Percentiles rank a stretch among this genome's conserved stretches.
phyloP scores from a whole-genome alignment of 2,113 vertebrate species.

The Pangasianodon gigas region DNA sequence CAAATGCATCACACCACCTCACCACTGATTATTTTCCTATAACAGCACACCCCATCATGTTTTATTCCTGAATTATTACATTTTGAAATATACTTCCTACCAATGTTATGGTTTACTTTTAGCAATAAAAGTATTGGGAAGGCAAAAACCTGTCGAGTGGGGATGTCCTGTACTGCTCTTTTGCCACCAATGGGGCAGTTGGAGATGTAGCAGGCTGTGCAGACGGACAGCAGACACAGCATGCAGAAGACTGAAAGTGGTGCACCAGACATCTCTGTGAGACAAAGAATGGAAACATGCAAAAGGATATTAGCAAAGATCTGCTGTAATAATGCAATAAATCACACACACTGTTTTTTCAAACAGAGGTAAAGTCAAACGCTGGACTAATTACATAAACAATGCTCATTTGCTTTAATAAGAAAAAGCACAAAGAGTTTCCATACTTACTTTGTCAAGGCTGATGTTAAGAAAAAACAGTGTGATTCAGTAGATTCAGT shows the following conservation, averaged over 20 bases:
- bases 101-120: not conserved
- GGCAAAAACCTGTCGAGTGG: slow-evolving; percentile 73
- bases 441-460: slow-evolving; percentile 48
- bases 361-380: not conserved
- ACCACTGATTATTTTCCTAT: not conserved
- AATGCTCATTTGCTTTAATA: not conserved
- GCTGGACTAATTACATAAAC: not conserved
- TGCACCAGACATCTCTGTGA: slow-evolving; percentile 64
- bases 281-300: not conserved
- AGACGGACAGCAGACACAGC: slow-evolving; percentile 76
- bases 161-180: slow-evolving; percentile 69
- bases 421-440: not conserved
- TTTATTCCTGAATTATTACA: not conserved
- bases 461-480: slow-evolving; percentile 12
- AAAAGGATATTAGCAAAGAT: not conserved
- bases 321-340: not conserved
- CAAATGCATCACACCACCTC: not conserved
- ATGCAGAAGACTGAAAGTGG: slow-evolving; percentile 62
- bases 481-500: not conserved
- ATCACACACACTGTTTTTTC: not conserved
- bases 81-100: not conserved
- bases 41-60: not conserved
- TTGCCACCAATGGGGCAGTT: slow-evolving; percentile 88
- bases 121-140: not conserved
- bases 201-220: slow-evolving; percentile 85